A percentile compares a stretch with the other conserved stretches of the same genome.
These are phyloP conservation scores for Bembecia ichneumoniformis DNA, from an alignment of 2,888 invertebrate genomes.

Conservation along the genomic window DNA sequence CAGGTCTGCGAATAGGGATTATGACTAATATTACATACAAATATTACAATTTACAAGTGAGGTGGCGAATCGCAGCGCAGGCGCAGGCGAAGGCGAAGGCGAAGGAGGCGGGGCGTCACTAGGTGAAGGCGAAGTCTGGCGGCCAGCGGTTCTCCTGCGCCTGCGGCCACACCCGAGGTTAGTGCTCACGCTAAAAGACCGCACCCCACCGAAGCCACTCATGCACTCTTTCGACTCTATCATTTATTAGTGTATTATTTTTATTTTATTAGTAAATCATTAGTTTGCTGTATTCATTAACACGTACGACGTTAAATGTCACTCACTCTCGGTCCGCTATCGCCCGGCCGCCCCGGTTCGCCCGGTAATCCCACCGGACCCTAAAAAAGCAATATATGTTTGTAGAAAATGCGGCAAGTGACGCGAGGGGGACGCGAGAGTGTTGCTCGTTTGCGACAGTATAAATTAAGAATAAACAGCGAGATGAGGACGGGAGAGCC, in stretches of 20 bases:
- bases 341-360: conserved; percentile 79
- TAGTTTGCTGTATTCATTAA: too few species aligned
- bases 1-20: too few species aligned
- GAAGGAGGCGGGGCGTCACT: conserved; percentile 22
- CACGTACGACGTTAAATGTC: too few species aligned
- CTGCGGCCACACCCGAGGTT: conserved; percentile 22
- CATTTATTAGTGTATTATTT: too few species aligned
- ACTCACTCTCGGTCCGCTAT: conserved; percentile 85
- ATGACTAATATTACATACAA: conserved; percentile 21
- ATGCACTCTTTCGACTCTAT: not conserved
- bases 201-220: not conserved
- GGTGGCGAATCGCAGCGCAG: conserved; percentile 7
- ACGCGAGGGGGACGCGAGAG: too few species aligned
- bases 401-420: too few species aligned
- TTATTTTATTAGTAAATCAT: too few species aligned
- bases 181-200: conserved; percentile 5
- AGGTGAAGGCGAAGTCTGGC: conserved; percentile 63
- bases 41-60: conserved; percentile 36
- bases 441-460: too few species aligned
- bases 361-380: conserved; percentile 83
- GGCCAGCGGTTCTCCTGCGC: conserved; percentile 63
- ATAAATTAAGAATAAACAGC: too few species aligned
- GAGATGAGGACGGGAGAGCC: too few species aligned
- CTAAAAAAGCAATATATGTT: conserved; percentile 37
- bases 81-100: conserved; percentile 4